Percentiles rank a stretch among this genome's conserved stretches.
Conservation (phyloP, 2,797 vertebrate species). For the Malurus splendens region DNA sequence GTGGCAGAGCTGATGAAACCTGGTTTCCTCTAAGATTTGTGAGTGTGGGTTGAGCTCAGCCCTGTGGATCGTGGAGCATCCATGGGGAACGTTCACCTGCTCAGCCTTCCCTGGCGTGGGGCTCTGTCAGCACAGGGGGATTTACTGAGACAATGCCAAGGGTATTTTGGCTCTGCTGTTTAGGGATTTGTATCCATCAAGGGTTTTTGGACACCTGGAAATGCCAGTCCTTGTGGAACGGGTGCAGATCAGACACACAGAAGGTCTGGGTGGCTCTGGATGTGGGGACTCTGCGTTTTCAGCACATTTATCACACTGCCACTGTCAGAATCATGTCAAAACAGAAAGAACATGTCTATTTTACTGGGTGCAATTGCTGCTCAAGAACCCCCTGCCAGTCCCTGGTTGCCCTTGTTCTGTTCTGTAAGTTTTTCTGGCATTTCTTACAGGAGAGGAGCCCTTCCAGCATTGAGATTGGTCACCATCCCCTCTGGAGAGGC, state of each 20-base stretch:
- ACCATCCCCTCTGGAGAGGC: fast-evolving
- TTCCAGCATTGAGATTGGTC: not conserved
- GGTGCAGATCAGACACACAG: not conserved
- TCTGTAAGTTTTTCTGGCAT: not conserved
- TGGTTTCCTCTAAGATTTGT: not conserved
- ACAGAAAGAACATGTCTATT: not conserved
- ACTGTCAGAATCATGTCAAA: not conserved
- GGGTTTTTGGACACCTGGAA: not conserved
- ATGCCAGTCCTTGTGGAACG: not conserved
- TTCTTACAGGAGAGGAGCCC: not conserved
- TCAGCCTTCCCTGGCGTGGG: not conserved
- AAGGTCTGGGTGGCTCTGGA: not conserved
- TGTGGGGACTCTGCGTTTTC: fast-evolving
- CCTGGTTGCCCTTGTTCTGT: not conserved
- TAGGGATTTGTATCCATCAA: fast-evolving
- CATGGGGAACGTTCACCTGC: fast-evolving
- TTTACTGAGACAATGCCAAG: not conserved
- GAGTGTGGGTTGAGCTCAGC: not conserved
- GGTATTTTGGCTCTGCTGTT: not conserved
- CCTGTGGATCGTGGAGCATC: fast-evolving
- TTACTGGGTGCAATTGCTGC: not conserved
- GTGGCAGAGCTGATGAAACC: not conserved
- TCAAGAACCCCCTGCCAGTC: not conserved
- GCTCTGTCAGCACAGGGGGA: fast-evolving
- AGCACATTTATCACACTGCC: not conserved